These are phyloP conservation scores for Meteorus colon DNA, from an alignment of 2,888 invertebrate genomes.

Conservation along the genomic window DNA sequence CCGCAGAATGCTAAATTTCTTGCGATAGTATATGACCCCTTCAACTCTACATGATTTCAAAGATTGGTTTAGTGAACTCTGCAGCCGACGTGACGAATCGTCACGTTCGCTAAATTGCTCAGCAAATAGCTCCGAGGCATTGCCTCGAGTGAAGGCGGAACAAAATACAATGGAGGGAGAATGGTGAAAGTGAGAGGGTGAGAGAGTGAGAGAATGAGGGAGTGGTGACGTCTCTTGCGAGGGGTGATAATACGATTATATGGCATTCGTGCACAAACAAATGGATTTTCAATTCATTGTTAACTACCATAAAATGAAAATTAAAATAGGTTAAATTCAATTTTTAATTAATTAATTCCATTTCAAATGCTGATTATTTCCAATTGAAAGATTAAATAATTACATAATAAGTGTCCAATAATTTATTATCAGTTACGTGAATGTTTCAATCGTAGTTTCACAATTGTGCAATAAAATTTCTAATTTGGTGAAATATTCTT, in stretches of 20 bases:
- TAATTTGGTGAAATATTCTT: neutral
- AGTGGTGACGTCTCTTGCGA: conserved; percentile 35
- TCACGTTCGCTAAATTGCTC: conserved; percentile 52
- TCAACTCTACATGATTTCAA: conserved; percentile 7
- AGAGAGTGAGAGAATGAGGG: conserved; percentile 33
- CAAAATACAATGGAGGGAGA: conserved; percentile 1
- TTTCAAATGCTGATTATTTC: neutral
- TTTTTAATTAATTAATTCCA: neutral
- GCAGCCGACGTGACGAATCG: conserved; percentile 43
- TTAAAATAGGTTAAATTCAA: neutral
- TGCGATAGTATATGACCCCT: neutral
- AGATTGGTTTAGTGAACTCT: conserved; percentile 19
- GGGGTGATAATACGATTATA: conserved; percentile 51
- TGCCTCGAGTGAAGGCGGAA: conserved; percentile 24
- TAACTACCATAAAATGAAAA: neutral
- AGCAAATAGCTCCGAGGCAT: conserved; percentile 46
- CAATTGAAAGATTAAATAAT: neutral
- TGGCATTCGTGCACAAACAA: conserved; percentile 30
- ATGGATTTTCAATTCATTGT: conserved; percentile 14
- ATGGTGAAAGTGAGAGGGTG: conserved; percentile 26
- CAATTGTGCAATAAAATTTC: neutral
- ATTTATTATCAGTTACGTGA: neutral
- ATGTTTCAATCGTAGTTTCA: neutral
- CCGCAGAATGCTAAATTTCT: neutral
- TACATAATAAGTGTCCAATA: neutral